Conservation (phyloP, 2,113 vertebrate genomes). For the Neofelis nebulosa region DNA sequence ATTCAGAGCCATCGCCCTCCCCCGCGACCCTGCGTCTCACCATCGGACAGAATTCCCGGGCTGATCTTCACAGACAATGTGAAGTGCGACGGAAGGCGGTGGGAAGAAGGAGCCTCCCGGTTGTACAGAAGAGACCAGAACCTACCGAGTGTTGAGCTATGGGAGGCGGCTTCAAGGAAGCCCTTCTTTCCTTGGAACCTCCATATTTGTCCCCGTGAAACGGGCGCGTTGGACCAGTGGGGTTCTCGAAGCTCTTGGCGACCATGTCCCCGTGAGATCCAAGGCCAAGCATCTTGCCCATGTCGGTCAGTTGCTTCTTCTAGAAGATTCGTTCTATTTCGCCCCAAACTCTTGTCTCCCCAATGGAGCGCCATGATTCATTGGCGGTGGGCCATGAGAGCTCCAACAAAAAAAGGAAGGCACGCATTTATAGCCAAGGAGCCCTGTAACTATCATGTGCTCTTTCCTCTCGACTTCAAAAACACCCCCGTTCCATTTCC, state of each 20-base stretch:
- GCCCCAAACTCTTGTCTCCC: not conserved
- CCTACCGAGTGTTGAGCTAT: fast-evolving
- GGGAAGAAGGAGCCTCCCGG: not conserved
- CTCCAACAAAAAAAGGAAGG: not conserved
- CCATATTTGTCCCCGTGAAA: not conserved
- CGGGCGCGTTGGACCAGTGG: not conserved
- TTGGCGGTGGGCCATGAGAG: not conserved
- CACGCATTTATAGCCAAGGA: not conserved
- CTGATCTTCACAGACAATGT: fast-evolving
- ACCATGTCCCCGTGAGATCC: fast-evolving
- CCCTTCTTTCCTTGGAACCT: not conserved
- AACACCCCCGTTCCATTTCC: slow-evolving; percentile 22
- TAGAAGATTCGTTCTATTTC: not conserved
- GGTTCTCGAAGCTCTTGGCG: not conserved
- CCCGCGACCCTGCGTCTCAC: not conserved
- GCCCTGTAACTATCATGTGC: not conserved
- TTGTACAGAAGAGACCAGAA: fast-evolving
- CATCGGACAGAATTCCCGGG: not conserved
- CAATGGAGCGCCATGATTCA: too few species aligned
- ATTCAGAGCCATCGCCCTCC: not conserved
- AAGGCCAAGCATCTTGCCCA: not conserved
- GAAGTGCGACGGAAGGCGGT: not conserved
- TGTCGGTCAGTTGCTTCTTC: not conserved
- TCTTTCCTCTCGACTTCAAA: slow-evolving; percentile 37
- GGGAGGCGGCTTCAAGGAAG: not conserved